Conservation (phyloP, 2,113 vertebrate species). For the Peromyscus maniculatus region DNA sequence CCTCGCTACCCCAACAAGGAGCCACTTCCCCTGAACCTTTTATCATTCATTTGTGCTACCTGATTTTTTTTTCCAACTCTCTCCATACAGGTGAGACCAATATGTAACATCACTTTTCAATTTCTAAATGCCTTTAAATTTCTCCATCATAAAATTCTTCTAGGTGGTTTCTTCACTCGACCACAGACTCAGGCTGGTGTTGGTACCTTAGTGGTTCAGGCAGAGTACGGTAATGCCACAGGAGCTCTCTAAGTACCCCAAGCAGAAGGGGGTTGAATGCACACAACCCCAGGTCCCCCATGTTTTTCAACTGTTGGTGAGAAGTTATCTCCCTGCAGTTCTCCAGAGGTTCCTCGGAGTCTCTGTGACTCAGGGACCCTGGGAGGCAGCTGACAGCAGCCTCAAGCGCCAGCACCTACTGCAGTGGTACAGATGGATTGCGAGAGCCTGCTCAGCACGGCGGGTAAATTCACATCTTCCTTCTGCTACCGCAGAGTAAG, state of each 20-base stretch:
- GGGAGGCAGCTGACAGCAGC: background rate
- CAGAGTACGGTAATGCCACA: background rate
- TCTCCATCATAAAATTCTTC: conserved; percentile 39
- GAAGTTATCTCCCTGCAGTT: background rate
- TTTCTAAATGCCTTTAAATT: background rate
- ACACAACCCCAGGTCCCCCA: background rate
- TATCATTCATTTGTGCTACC: background rate
- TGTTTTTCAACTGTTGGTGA: background rate
- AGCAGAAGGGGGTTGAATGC: conserved; percentile 8
- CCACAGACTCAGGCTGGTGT: background rate
- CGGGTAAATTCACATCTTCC: background rate
- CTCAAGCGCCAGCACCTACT: background rate
- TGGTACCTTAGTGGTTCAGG: background rate
- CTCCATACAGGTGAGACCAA: background rate
- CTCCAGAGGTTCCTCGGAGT: background rate
- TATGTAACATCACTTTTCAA: background rate
- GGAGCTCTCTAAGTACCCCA: background rate
- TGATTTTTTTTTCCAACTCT: background rate
- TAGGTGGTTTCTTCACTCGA: background rate
- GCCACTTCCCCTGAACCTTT: background rate
- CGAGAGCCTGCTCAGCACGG: background rate
- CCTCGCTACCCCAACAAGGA: background rate
- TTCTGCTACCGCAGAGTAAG: background rate
- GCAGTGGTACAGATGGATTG: background rate
- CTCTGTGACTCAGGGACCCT: background rate